Conservation (phyloP, 1,140 invertebrate genomes). For the Coptotermes formosanus region DNA sequence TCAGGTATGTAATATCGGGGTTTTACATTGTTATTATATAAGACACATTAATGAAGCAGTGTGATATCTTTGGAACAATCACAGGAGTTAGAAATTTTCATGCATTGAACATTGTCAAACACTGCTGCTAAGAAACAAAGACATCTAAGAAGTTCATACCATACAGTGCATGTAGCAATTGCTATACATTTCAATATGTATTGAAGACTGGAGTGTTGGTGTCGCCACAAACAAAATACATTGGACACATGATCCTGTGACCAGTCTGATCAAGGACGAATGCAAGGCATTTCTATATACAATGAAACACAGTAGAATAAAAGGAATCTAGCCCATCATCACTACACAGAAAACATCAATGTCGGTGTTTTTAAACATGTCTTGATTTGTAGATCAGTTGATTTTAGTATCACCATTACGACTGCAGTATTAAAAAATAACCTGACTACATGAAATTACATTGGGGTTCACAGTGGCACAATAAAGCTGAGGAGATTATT, state of each 20-base stretch:
- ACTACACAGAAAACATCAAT: background rate
- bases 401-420: background rate
- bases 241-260: background rate
- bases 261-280: slow-evolving; percentile 1
- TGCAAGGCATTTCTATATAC: background rate
- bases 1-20: too few relatives aligned
- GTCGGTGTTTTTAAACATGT: slow-evolving; percentile 16
- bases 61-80: slow-evolving; percentile 17
- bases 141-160: slow-evolving; percentile 5
- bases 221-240: slow-evolving; percentile 2
- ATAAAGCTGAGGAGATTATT: too few relatives aligned
- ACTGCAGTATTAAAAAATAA: background rate
- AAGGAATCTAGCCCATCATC: background rate
- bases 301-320: background rate
- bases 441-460: background rate
- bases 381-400: background rate
- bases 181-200: background rate
- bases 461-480: background rate
- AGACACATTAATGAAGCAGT: slow-evolving; percentile 22
- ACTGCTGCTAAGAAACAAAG: background rate
- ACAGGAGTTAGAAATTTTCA: background rate
- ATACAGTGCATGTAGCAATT: background rate
- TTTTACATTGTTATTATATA: background rate
- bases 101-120: background rate
- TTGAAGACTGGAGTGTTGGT: background rate